Base-by-base conservation (phyloP, 2,888 invertebrate genomes). In the Elysia crispata region DNA sequence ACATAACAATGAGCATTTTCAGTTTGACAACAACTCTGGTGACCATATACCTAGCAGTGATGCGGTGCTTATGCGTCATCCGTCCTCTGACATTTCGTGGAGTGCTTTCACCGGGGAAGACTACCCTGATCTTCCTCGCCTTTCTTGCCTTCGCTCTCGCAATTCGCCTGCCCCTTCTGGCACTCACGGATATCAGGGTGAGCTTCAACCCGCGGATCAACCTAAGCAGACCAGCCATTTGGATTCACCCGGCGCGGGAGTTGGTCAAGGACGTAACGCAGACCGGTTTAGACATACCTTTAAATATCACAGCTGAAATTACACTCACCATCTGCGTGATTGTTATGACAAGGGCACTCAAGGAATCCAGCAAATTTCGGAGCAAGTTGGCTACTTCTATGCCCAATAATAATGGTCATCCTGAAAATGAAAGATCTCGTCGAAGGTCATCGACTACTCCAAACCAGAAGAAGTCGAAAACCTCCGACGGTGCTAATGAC, bases 11-110 rank as follows among this genome's bases (percentile, higher is more conserved):
- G 5, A 69, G 62, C n/a, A 18, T 78, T 0, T 49, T 78, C 3
- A 62, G 72, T 30, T 33, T 72, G 1, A 78, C 62, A 60, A 72
- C 72, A 0, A 60, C 72, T 0, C 50, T 78, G 28, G 72, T 62
- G 0, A 72, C 78, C 60, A 72, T 41, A 6, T 78, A 62, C 23
- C 31, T 78, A 11, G 78, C 78, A 18, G 69, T 78, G 13, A 62
- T 62, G 13, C 70, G 78, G 0, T 78, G 72, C 28, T 25, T 78
- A 41, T 78, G 78, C 57, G 72, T 78, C 1, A 62, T 62, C 20
- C 70, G 28, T n/a, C 78, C 78, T 0, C 28, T 78, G 20, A 70
- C 62, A n/a, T 78, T 78, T 49, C 70, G 41, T 28, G 30, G 72
- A 28, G n/a, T 30, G 1, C 72, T 78, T 15, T 72, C 70, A 6